A percentile compares a stretch with the other conserved stretches of the same genome.
phyloP scores from a whole-genome alignment of 2,797 vertebrate genomes.

The Margarornis squamiger region DNA sequence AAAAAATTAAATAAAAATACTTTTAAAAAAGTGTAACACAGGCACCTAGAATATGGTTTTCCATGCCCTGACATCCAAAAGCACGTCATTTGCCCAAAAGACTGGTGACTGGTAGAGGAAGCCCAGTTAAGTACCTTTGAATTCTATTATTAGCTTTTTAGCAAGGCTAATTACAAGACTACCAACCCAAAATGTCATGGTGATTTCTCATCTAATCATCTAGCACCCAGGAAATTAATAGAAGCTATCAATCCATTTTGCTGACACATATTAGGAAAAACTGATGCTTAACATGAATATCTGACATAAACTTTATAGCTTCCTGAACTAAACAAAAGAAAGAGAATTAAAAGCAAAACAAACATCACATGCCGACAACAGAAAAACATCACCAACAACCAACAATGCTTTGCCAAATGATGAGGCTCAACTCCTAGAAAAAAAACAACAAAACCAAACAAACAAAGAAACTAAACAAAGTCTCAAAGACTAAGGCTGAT shows the following conservation, averaged over 20 bases:
- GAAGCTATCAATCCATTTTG: constrained; percentile 10
- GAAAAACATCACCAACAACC: not conserved
- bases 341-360: not conserved
- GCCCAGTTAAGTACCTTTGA: not conserved
- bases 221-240: not conserved
- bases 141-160: constrained; percentile 1
- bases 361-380: not conserved
- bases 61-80: not conserved
- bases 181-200: not conserved
- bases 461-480: not conserved
- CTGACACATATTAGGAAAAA: not conserved
- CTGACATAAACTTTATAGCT: not conserved
- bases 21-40: not conserved
- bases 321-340: not conserved
- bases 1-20: not conserved
- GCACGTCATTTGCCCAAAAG: not conserved
- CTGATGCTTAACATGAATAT: not conserved
- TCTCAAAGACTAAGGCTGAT: not conserved
- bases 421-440: not conserved
- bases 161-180: not conserved
- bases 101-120: not conserved
- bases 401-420: not conserved
- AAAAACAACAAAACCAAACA: no score
- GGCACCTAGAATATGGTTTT: not conserved
- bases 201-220: not conserved